phyloP scores from a whole-genome alignment of 2,797 vertebrate genomes.

The Squalus acanthias region DNA sequence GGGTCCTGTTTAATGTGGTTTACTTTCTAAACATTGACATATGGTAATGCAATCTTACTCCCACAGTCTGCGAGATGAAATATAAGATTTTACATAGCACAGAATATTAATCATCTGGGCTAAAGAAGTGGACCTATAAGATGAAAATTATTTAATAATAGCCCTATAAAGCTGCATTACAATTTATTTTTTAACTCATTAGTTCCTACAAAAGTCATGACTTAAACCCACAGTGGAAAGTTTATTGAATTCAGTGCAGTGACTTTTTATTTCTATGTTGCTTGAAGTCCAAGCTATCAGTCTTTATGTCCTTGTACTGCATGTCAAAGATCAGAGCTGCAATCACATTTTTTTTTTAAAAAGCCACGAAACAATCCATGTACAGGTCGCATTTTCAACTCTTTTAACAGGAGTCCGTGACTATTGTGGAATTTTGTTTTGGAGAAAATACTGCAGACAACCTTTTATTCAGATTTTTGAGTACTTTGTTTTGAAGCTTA shows the following conservation, averaged over 20 bases:
- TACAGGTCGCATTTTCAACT: background rate
- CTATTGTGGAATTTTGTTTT: background rate
- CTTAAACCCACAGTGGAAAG: slow-evolving; percentile 7
- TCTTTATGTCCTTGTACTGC: background rate
- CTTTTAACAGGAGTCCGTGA: background rate
- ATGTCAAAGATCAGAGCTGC: background rate
- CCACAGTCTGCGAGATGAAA: background rate
- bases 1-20: background rate
- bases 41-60: slow-evolving; percentile 24
- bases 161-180: background rate
- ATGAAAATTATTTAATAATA: background rate
- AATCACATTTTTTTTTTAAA: background rate
- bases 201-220: background rate
- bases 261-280: background rate
- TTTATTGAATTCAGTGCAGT: background rate
- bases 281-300: background rate
- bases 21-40: slow-evolving; percentile 30
- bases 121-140: background rate
- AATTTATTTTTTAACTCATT: background rate
- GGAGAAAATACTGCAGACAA: background rate
- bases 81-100: background rate
- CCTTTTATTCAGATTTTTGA: background rate
- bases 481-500: background rate
- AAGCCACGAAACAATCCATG: background rate
- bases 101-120: slow-evolving; percentile 18